Evolutionary conservation across 2,888 invertebrate species (phyloP), one percentile per base, ranked within the genome.

Genomic region (Siphlonurus alternatus): DNA sequence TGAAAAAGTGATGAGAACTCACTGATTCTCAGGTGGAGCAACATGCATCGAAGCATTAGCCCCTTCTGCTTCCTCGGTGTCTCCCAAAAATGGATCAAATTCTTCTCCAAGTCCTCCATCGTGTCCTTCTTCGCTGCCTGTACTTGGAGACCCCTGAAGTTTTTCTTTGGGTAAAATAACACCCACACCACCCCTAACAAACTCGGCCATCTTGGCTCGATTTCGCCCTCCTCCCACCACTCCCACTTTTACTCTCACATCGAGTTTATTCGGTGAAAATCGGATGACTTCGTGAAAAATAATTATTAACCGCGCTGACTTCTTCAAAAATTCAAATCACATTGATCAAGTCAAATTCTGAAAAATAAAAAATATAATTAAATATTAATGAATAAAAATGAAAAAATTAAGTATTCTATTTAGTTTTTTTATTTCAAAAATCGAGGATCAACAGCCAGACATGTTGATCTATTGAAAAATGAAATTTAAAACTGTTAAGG

Each of bases 61-160:
- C 51, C 74, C 77, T 68, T 81, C 81, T 22, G 78, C 79, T 68
- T 80, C 80, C 68, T 85, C 85, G 62, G 80, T 80, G 69, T 84
- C 84, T 70, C 77, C 80, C 61, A 78, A 70, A 71, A 81, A 80
- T 10, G 81, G 80, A 74, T 83, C 82, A 71, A 82, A 82, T 67
- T 83, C 82, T 69, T 81, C 81, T 63, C 75, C 75, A 65, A 76
- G 71, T 61, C 75, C 74, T 68, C 76, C 77, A 71, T 77, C 77
- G 61, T 75, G 76, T 56, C 89, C 89, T 74, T 91, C 91, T 71
- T 91, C 91, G 66, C 89, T 91, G 72, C 89, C 90, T 65, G 89
- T 89, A 69, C 89, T 89, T 60, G 91, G 90, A 66, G 90, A 89
- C 68, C 90, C 88, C 66, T 74, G 72, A 56, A 75, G 66, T 69